phyloP scores from a whole-genome alignment of 30 jellyfish, hydroid and myxozoan genomes.

The Aurelia aurita region DNA sequence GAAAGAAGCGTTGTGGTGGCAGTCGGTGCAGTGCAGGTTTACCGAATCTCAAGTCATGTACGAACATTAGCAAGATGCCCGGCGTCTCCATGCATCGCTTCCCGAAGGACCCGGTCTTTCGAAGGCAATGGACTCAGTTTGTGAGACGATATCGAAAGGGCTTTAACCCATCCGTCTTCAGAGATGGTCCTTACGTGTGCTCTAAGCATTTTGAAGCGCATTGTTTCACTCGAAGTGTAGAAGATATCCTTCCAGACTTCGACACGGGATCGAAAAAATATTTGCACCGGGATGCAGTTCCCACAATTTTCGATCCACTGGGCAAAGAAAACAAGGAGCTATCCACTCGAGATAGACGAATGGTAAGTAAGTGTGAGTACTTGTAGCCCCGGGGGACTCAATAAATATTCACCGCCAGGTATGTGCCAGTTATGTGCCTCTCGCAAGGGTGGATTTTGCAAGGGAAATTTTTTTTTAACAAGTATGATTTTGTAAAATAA shows the following conservation, averaged over 20 bases:
- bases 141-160: slow-evolving; percentile 7
- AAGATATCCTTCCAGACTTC: not conserved
- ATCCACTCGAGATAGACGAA: no score
- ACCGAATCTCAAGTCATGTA: not conserved
- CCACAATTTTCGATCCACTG: not conserved
- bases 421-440: no score
- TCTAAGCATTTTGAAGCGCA: not conserved
- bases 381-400: no score
- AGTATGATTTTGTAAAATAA: no score
- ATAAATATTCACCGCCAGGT: no score
- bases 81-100: slow-evolving; percentile 11
- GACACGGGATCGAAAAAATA: not conserved
- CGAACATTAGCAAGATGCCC: not conserved
- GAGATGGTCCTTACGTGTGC: slow-evolving; percentile 16
- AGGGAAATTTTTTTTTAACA: no score
- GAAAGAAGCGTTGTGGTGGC: not conserved
- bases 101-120: not conserved
- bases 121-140: slow-evolving; percentile 18
- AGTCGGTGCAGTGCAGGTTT: not conserved
- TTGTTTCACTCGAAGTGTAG: not conserved
- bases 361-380: no score
- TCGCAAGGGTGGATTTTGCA: no score
- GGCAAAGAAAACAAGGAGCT: no score
- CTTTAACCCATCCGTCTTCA: slow-evolving; percentile 13
- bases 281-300: not conserved